Base-by-base conservation (phyloP, 2,113 vertebrate species). In the Fregata magnificens region DNA sequence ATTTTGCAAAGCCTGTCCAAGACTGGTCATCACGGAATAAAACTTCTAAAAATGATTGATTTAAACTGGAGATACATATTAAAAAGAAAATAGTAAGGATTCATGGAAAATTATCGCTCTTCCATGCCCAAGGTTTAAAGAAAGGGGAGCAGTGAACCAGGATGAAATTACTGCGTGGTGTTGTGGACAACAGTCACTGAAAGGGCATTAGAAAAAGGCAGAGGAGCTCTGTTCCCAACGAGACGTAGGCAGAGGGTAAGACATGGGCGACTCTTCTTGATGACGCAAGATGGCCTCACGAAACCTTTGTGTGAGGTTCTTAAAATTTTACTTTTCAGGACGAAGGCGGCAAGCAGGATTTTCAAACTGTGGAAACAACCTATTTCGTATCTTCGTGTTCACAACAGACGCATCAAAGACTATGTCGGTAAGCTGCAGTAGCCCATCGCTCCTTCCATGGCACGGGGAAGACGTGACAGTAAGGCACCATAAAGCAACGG, bases 341-440 rank as follows among this genome's bases (percentile, higher is more conserved):
- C 16, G 8, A 38, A n/a, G 19, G 5, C 3, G 24, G 32, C 78
- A 77, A 82, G 34, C 1, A 18, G 44, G 72, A 47, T 31, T 40
- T 66, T 66, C 45, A 8, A 13, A 26, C 20, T 3, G 11, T 9
- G 38, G 22, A 11, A 78, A 26, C 28, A 53, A 29, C 38, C 10
- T 24, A 16, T 47, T 47, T 59, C 5, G 0, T 5, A 22, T 4
- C 56, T 61, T 34, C 70, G n/a, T 9, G 16, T n/a, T 44, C 34
- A 9, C 56, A 29, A 12, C 6, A 28, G 59, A 24, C 1, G 24
- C 6, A 4, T 16, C 5, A 7, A 44, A 32, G 26, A 2, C 28
- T 7, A 2, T 0, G 11, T 3, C 0, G 10, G 70, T 3, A 12
- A 56, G 50, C 53, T 11, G 32, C 65, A 45, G 63, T 1, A 26